phyloP scores from a whole-genome alignment of 1,140 invertebrate species.

The Euglossa dilemma region DNA sequence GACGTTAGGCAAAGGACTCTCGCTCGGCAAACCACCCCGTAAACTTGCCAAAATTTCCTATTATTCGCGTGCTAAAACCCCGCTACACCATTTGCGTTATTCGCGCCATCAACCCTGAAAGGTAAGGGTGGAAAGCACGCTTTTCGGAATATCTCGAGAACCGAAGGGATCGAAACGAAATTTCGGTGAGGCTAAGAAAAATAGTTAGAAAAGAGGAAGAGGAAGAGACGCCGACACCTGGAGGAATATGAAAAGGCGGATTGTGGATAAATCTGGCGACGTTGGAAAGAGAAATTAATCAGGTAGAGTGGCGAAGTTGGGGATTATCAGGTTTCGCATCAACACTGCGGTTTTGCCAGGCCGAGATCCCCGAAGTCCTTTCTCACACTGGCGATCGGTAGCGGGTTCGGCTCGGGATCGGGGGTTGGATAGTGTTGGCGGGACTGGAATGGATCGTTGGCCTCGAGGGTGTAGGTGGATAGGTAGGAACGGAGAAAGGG shows the following conservation, averaged over 20 bases:
- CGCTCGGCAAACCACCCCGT: too few relatives aligned
- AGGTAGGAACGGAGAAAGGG: constrained; percentile 69
- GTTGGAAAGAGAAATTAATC: constrained; percentile 68
- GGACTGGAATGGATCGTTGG: constrained; percentile 67
- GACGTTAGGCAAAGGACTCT: too few relatives aligned
- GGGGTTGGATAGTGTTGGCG: constrained; percentile 66
- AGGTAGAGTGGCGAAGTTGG: constrained; percentile 59
- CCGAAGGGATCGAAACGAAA: too few relatives aligned
- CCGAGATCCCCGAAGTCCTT: constrained; percentile 55
- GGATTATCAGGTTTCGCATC: constrained; percentile 71
- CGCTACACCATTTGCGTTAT: too few relatives aligned
- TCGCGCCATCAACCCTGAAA: too few relatives aligned
- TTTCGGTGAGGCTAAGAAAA: not conserved
- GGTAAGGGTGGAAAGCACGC: too few relatives aligned
- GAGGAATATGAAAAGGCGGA: too few relatives aligned
- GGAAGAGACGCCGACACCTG: not conserved
- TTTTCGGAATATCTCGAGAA: too few relatives aligned
- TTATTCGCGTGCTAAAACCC: too few relatives aligned
- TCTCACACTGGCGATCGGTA: constrained; percentile 7
- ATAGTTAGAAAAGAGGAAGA: not conserved
- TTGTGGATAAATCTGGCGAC: constrained; percentile 46
- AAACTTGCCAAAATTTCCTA: too few relatives aligned
- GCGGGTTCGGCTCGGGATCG: too few relatives aligned
- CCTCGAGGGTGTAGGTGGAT: constrained; percentile 70
- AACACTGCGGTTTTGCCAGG: constrained; percentile 62